phyloP scores from a whole-genome alignment of 2,113 vertebrate genomes.

The Anolis carolinensis region DNA sequence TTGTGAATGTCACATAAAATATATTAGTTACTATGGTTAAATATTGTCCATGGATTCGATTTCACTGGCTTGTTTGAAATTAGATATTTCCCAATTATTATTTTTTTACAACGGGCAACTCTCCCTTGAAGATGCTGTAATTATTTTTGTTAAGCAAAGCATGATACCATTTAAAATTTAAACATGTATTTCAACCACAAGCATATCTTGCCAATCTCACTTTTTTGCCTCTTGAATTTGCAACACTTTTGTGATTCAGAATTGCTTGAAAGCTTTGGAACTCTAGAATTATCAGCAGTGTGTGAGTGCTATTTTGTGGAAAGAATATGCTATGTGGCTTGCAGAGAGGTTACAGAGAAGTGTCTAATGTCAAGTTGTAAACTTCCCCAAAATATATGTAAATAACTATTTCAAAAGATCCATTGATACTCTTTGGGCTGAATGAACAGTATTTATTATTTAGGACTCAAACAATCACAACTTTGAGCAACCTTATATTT shows the following conservation, averaged over 20 bases:
- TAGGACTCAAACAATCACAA: neutral
- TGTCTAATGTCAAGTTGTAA: conserved; percentile 35
- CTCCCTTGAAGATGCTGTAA: conserved; percentile 35
- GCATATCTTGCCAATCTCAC: conserved; percentile 25
- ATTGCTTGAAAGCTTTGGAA: conserved; percentile 28
- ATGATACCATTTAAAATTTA: conserved; percentile 34
- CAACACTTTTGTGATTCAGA: conserved; percentile 48
- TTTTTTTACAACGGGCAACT: conserved; percentile 32
- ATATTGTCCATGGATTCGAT: conserved; percentile 33
- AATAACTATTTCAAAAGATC: conserved; percentile 5
- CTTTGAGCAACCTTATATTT: conserved; percentile 22
- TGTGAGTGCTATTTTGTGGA: neutral
- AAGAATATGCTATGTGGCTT: neutral
- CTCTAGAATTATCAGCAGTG: neutral
- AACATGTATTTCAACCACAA: conserved; percentile 35
- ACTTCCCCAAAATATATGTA: conserved; percentile 27
- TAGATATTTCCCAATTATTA: neutral
- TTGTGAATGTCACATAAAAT: conserved; percentile 14
- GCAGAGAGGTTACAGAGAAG: conserved; percentile 5
- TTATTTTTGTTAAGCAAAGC: conserved; percentile 54
- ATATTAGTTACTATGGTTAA: conserved; percentile 33
- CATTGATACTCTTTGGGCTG: neutral
- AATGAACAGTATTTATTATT: conserved; percentile 8
- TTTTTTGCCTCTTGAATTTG: conserved; percentile 42
- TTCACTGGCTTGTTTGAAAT: conserved; percentile 7